Evolutionary conservation across 2,797 vertebrate species (phyloP), one percentile per base, ranked within the genome.

Genomic region (Sebastiscus tertius): DNA sequence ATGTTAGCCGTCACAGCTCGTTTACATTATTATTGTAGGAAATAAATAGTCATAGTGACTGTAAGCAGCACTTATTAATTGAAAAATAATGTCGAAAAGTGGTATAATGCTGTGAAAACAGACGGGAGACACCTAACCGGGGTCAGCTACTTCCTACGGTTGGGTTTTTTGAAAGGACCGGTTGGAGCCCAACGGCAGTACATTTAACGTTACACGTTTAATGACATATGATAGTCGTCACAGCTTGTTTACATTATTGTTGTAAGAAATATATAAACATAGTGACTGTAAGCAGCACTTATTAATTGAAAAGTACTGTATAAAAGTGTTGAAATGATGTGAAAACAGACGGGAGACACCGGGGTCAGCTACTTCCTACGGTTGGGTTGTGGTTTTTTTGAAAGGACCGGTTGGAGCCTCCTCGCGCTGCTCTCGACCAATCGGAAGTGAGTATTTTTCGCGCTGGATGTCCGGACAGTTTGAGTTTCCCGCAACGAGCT

Each of bases 371-470:
- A 80, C 86, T 92, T 89, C 87, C 87, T 92, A 84, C 82, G 84
- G 90, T 92, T 93, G 75, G 49, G 20, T 42, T 42, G 14, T 16
- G 11, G 2, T 13, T 14, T 72, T 81, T 97, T 98, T 97, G 96
- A 98, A 98, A 96, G 96, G 95, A 94, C 96, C 95, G 96, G 96
- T 96, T 95, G 94, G 95, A 91, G 95, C 89, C 88, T 93, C 92
- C 88, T 93, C 92, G 86, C 87, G 91, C 90, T 42, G 91, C 94
- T 92, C 81, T 81, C 95, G 94, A 88, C 98, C 98, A 98, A 98
- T 98, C 96, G 95, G 96, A 95, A 96, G 91, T 95, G 88, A 94
- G 96, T 94, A 97, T 97, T 98, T 98, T 98, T 98, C 97, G 97
- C 98, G 98, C 97, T 98, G 98, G 96, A 97, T 92, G 96, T 95